A percentile compares a stretch with the other conserved stretches of the same genome.
phyloP scores from a whole-genome alignment of 1,140 invertebrate genomes.

The Mactra quadrangularis region DNA sequence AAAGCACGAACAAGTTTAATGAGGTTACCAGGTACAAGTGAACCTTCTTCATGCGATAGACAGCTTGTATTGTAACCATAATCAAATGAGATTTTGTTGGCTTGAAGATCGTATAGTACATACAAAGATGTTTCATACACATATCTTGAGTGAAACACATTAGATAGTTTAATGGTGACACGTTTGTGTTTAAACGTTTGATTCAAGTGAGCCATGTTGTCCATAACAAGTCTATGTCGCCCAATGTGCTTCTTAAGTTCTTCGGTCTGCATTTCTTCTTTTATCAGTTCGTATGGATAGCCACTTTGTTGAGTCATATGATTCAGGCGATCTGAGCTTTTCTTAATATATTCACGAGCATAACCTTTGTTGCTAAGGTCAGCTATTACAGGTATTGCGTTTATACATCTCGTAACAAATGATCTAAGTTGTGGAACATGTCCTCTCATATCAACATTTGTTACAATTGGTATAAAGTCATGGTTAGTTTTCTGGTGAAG shows the following conservation, averaged over 20 bases:
- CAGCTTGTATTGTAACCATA: not conserved
- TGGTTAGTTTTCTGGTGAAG: slow-evolving; percentile 9
- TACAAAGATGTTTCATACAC: slow-evolving; percentile 14
- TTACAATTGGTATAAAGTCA: slow-evolving; percentile 26
- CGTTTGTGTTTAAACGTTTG: slow-evolving; percentile 13
- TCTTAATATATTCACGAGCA: slow-evolving; percentile 14
- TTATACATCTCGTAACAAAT: slow-evolving; percentile 19
- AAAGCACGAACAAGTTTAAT: slow-evolving; percentile 8
- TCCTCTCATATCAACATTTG: slow-evolving; percentile 32
- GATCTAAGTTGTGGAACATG: slow-evolving; percentile 36
- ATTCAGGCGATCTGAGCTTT: not conserved
- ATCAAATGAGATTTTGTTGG: not conserved
- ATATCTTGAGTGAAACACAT: slow-evolving; percentile 6
- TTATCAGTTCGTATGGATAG: slow-evolving; percentile 19
- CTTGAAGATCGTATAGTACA: slow-evolving; percentile 1
- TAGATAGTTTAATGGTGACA: slow-evolving; percentile 8
- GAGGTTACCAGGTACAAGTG: not conserved
- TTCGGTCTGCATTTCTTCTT: slow-evolving; percentile 25
- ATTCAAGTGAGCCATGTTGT: slow-evolving; percentile 26
- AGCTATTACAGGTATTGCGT: slow-evolving; percentile 30
- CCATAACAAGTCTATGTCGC: slow-evolving; percentile 22
- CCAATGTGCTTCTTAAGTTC: slow-evolving; percentile 21
- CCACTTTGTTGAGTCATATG: slow-evolving; percentile 19
- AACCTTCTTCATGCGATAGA: not conserved
- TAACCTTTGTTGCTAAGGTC: not conserved